Percentiles rank a stretch among this genome's conserved stretches.
These are phyloP conservation scores for Hylia prasina DNA, from an alignment of 2,113 vertebrate genomes.

Conservation along the genomic window DNA sequence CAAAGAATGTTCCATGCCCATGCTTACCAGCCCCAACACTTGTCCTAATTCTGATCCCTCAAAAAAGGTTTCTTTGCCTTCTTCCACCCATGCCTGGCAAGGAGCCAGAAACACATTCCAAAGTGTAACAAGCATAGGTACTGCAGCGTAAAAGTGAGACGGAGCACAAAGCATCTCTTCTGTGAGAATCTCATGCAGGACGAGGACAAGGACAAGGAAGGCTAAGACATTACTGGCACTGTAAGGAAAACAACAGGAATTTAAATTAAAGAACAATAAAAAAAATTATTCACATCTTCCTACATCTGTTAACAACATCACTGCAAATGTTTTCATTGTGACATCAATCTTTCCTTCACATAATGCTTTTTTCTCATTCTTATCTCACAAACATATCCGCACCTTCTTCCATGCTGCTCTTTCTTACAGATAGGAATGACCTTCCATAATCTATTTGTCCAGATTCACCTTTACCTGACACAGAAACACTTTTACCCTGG, in stretches of 20 bases:
- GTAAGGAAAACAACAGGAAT: conserved; percentile 37
- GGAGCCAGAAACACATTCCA: background rate
- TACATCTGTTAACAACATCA: conserved; percentile 49
- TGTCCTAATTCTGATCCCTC: background rate
- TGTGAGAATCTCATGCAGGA: background rate
- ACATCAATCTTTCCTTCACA: conserved; percentile 25
- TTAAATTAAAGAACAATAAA: conserved; percentile 15
- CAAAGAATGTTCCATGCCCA: conserved; percentile 3
- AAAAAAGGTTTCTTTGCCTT: background rate
- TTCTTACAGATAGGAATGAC: background rate
- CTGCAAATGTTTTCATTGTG: conserved; percentile 27
- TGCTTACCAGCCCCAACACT: background rate
- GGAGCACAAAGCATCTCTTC: background rate
- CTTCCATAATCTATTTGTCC: background rate
- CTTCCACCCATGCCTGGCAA: background rate
- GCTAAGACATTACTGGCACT: conserved; percentile 8
- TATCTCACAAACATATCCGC: conserved; percentile 16
- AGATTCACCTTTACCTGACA: background rate
- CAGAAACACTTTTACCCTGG: background rate
- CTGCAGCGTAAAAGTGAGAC: background rate
- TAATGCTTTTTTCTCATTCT: conserved; percentile 2
- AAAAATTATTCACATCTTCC: conserved; percentile 33
- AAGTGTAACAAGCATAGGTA: background rate
- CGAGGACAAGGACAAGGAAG: background rate
- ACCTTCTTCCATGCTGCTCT: background rate